Percentiles rank a stretch among this genome's conserved stretches.
phyloP scores from a whole-genome alignment of 2,113 vertebrate genomes.

The Odobenus rosmarus region DNA sequence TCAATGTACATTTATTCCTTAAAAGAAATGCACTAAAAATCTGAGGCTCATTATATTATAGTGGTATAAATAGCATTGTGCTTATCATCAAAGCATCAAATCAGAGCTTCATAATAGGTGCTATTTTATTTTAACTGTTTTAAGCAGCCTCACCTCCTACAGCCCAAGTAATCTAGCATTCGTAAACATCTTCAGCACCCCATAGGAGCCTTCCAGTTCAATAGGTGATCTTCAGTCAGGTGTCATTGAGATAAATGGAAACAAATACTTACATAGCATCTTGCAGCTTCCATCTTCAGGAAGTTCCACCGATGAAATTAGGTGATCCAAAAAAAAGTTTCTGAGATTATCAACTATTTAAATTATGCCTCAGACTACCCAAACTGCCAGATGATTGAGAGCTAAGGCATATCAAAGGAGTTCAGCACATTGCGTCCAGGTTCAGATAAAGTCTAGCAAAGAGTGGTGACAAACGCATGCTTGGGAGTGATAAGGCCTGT shows the following conservation, averaged over 20 bases:
- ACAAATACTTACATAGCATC: background rate
- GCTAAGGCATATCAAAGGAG: background rate
- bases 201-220: background rate
- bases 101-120: background rate
- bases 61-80: background rate
- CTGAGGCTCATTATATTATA: background rate
- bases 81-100: background rate
- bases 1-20: background rate
- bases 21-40: background rate
- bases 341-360: background rate
- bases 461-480: background rate
- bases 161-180: background rate
- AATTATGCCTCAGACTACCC: background rate
- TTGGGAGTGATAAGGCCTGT: background rate
- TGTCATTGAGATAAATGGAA: background rate
- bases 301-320: conserved; percentile 4
- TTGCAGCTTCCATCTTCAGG: background rate
- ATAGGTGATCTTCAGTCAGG: background rate
- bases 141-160: background rate
- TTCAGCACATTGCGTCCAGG: background rate
- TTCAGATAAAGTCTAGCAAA: background rate
- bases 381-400: background rate
- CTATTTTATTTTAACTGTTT: background rate
- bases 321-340: background rate
- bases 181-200: background rate